phyloP scores from a whole-genome alignment of 2,888 invertebrate genomes.

The Emmelina monodactyla region DNA sequence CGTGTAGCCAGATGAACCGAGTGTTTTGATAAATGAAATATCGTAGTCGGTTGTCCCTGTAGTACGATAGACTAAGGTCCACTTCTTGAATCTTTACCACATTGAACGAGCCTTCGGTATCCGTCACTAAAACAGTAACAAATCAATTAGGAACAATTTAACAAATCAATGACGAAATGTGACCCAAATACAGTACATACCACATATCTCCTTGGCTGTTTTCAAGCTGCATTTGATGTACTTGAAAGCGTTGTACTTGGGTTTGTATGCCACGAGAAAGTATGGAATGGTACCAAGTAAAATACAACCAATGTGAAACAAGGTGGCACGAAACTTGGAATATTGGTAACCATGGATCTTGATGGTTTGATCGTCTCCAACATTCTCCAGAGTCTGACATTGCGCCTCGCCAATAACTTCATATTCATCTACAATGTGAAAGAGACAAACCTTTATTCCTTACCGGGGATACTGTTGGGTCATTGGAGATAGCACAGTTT shows the following conservation, averaged over 20 bases:
- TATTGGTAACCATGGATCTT: slow-evolving; percentile 62
- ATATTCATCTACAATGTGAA: slow-evolving; percentile 54
- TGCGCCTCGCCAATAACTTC: slow-evolving; percentile 64
- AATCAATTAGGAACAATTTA: background rate
- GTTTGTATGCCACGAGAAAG: slow-evolving; percentile 63
- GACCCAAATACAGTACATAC: slow-evolving; percentile 38
- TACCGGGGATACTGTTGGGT: background rate
- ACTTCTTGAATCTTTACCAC: slow-evolving; percentile 46
- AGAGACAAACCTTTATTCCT: slow-evolving; percentile 12
- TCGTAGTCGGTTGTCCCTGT: slow-evolving; percentile 47
- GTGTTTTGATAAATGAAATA: slow-evolving; percentile 66
- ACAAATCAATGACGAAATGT: too few species aligned
- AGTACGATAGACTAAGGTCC: slow-evolving; percentile 47
- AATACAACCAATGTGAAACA: slow-evolving; percentile 59
- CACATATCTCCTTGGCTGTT: slow-evolving; percentile 61
- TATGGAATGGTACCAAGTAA: slow-evolving; percentile 65
- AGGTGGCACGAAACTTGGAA: slow-evolving; percentile 38
- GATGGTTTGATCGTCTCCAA: slow-evolving; percentile 50
- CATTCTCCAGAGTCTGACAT: slow-evolving; percentile 60
- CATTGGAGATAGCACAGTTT: slow-evolving; percentile 14
- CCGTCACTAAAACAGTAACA: slow-evolving; percentile 45
- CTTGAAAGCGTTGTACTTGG: slow-evolving; percentile 58
- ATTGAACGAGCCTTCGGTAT: slow-evolving; percentile 47
- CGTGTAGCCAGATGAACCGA: slow-evolving; percentile 63
- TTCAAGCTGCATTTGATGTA: slow-evolving; percentile 64